Percentiles rank a stretch among this genome's conserved stretches.
Conservation (phyloP, 2,113 vertebrate genomes). For the Saccopteryx bilineata region DNA sequence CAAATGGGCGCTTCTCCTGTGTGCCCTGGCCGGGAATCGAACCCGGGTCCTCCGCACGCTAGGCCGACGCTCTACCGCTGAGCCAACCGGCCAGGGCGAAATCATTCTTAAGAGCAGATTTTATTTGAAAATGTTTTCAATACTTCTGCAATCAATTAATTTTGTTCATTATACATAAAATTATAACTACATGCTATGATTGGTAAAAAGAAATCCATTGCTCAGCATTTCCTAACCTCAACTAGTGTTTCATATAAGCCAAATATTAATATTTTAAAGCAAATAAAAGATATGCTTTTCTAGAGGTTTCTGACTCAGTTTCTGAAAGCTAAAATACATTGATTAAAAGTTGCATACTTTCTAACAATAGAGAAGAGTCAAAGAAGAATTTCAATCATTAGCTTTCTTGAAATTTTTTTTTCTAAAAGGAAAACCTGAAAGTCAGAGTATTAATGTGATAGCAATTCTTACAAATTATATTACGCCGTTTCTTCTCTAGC, state of each 20-base stretch:
- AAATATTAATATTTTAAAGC: conserved; percentile 83
- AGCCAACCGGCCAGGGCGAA: no score
- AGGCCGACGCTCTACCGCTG: no score
- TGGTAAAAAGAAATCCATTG: conserved; percentile 57
- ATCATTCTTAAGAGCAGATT: conserved; percentile 49
- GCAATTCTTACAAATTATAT: conserved; percentile 3
- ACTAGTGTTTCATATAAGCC: conserved; percentile 76
- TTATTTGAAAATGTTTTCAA: conserved; percentile 67
- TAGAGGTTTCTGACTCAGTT: conserved; percentile 81
- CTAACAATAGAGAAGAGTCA: conserved; percentile 70
- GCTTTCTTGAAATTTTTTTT: conserved; percentile 61
- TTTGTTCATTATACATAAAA: conserved; percentile 71
- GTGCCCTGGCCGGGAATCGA: no score
- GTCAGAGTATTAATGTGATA: conserved; percentile 30
- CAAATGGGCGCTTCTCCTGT: no score
- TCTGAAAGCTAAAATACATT: conserved; percentile 78
- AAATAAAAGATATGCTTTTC: conserved; percentile 83
- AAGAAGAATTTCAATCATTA: conserved; percentile 43
- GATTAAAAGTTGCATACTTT: conserved; percentile 77
- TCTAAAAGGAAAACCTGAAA: conserved; percentile 72
- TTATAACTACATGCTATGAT: conserved; percentile 20
- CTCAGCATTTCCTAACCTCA: conserved; percentile 80
- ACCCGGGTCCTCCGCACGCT: no score
- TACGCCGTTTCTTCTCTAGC: conserved; percentile 39
- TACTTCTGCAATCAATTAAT: conserved; percentile 71